These are phyloP conservation scores for Drosophila bipectinata DNA, from an alignment of 1,140 invertebrate genomes.

Conservation along the genomic window DNA sequence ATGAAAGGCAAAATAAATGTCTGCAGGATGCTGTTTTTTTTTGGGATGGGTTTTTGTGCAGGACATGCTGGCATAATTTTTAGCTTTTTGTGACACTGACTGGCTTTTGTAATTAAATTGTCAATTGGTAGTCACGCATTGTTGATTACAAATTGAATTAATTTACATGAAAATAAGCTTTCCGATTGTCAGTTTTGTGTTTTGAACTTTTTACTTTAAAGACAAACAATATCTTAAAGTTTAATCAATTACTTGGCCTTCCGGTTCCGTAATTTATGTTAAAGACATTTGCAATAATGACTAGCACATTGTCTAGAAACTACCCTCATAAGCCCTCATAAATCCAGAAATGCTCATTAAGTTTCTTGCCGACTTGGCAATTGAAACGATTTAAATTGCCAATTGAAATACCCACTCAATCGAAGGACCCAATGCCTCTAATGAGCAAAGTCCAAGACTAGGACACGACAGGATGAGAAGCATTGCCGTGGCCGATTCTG, in stretches of 20 bases:
- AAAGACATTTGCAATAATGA: slow-evolving; percentile 10
- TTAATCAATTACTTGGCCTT: neutral
- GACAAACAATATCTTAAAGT: neutral
- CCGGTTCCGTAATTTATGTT: neutral
- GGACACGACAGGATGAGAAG: slow-evolving; percentile 1
- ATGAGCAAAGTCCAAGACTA: slow-evolving; percentile 52
- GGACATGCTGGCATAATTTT: slow-evolving; percentile 31
- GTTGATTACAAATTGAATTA: slow-evolving; percentile 70
- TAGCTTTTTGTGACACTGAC: slow-evolving; percentile 23
- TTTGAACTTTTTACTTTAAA: neutral
- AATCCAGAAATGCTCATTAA: slow-evolving; percentile 44
- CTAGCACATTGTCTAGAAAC: neutral
- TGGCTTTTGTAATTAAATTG: slow-evolving; percentile 69
- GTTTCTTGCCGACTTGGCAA: slow-evolving; percentile 37
- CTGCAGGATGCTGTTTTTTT: slow-evolving; percentile 24
- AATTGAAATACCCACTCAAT: slow-evolving; percentile 49
- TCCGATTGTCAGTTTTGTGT: neutral
- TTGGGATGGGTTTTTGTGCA: neutral
- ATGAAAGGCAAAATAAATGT: slow-evolving; percentile 31
- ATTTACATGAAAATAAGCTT: slow-evolving; percentile 16
- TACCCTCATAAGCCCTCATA: slow-evolving; percentile 16
- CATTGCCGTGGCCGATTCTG: slow-evolving; percentile 26
- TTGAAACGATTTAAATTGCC: slow-evolving; percentile 46
- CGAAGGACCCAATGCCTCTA: slow-evolving; percentile 46
- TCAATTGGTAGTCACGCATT: slow-evolving; percentile 61